These are phyloP conservation scores for Corydoras sp. DNA, from an alignment of 2,113 vertebrate genomes.

Conservation along the genomic window DNA sequence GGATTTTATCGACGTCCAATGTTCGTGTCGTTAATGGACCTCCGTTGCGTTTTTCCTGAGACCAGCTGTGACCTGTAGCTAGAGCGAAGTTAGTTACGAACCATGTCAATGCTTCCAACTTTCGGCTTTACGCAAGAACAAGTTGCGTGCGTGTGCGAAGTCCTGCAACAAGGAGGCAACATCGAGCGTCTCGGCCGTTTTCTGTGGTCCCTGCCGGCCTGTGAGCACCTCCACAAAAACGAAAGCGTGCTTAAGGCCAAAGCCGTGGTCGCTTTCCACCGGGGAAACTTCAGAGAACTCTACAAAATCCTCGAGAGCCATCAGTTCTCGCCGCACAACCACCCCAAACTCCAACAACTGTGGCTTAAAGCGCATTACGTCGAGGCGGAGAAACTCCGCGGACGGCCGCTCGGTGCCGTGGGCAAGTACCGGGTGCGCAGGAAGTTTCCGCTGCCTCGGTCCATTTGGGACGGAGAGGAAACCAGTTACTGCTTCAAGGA, in stretches of 20 bases:
- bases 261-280: slow-evolving; percentile 84
- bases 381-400: slow-evolving; percentile 86
- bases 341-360: slow-evolving; percentile 84
- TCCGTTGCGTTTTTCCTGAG: slow-evolving; percentile 51
- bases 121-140: slow-evolving; percentile 92
- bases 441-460: slow-evolving; percentile 85
- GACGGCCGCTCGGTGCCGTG: slow-evolving; percentile 83
- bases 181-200: slow-evolving; percentile 86
- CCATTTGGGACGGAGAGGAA: slow-evolving; percentile 89
- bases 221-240: slow-evolving; percentile 89
- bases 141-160: slow-evolving; percentile 88
- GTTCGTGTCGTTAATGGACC: slow-evolving; percentile 52
- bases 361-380: slow-evolving; percentile 91
- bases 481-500: slow-evolving; percentile 93
- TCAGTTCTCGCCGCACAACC: slow-evolving; percentile 88
- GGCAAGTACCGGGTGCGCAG: slow-evolving; percentile 87
- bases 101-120: slow-evolving; percentile 90
- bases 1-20: slow-evolving; percentile 49
- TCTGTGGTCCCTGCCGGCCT: slow-evolving; percentile 85
- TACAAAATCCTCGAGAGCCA: slow-evolving; percentile 89
- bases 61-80: slow-evolving; percentile 35
- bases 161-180: slow-evolving; percentile 87
- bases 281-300: slow-evolving; percentile 85
- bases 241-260: slow-evolving; percentile 88
- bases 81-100: slow-evolving; percentile 48